These are phyloP conservation scores for Plagodis pulveraria DNA, from an alignment of 2,888 invertebrate species.

Conservation along the genomic window DNA sequence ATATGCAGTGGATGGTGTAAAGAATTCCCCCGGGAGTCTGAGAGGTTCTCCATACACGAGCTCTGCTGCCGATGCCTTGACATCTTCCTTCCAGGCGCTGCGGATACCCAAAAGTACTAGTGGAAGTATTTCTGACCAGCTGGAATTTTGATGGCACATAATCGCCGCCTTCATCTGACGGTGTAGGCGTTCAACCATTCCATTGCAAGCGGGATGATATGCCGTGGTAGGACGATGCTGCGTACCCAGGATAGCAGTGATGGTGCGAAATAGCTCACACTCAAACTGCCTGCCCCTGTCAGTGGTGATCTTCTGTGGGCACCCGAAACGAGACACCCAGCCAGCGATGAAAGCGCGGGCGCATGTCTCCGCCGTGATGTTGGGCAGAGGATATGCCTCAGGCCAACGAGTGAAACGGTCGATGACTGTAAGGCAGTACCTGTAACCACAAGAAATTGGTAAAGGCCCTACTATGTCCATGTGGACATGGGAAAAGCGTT, in stretches of 20 bases:
- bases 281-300: too few relatives aligned
- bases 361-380: constrained; percentile 61
- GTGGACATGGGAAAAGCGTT: constrained; percentile 38
- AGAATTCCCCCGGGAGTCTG: constrained; percentile 23
- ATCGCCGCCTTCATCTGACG: constrained; percentile 35
- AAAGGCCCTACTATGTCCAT: constrained; percentile 36
- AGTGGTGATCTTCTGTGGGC: constrained; percentile 47
- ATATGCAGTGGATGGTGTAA: neutral
- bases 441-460: constrained; percentile 21
- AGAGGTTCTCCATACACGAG: constrained; percentile 16
- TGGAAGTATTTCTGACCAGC: constrained; percentile 21
- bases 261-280: constrained; percentile 20
- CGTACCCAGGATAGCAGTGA: constrained; percentile 17
- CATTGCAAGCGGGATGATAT: constrained; percentile 28
- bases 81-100: constrained; percentile 25
- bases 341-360: constrained; percentile 42
- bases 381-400: constrained; percentile 35
- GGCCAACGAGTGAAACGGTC: constrained; percentile 41
- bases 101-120: constrained; percentile 24
- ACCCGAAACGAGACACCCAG: constrained; percentile 43
- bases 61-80: constrained; percentile 23
- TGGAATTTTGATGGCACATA: constrained; percentile 19
- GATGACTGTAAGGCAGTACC: too few relatives aligned
- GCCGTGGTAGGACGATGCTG: constrained; percentile 25
- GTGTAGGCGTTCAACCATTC: constrained; percentile 23